Conservation (phyloP, 2,113 vertebrate genomes). For the Odontesthes bonariensis region DNA sequence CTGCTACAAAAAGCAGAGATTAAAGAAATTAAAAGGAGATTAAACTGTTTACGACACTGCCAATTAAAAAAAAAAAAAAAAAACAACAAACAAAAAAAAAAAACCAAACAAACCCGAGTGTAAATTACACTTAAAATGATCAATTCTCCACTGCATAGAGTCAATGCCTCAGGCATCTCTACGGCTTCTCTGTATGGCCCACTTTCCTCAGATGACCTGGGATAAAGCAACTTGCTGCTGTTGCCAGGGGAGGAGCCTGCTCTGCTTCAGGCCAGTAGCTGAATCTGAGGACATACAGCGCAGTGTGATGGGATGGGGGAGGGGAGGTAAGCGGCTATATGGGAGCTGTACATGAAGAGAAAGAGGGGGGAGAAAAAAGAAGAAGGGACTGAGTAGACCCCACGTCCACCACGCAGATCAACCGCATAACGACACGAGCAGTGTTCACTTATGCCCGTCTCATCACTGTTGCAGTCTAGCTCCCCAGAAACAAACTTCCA, state of each 20-base stretch:
- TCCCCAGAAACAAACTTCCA: conserved; percentile 1
- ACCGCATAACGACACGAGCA: conserved; percentile 10
- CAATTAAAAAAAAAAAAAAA: not conserved
- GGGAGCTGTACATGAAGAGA: conserved; percentile 58
- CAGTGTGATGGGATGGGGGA: conserved; percentile 62
- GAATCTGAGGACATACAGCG: conserved; percentile 66
- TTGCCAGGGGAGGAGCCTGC: conserved; percentile 77
- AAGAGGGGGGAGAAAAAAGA: not conserved
- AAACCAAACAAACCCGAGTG: not conserved
- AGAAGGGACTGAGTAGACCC: not conserved
- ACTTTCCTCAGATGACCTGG: conserved; percentile 78
- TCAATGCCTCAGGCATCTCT: conserved; percentile 10
- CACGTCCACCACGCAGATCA: conserved; percentile 25
- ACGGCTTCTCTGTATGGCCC: conserved; percentile 68
- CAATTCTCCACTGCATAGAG: conserved; percentile 2
- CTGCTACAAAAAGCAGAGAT: not conserved
- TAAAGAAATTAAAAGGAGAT: not conserved
- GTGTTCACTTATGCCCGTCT: conserved; percentile 49
- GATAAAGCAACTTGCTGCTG: conserved; percentile 76
- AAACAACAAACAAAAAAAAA: not conserved
- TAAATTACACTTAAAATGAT: not conserved
- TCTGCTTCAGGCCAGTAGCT: conserved; percentile 57
- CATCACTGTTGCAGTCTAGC: conserved; percentile 44
- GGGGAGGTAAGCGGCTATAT: conserved; percentile 60
- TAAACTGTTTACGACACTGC: not conserved